Evolutionary conservation across 1,140 invertebrate species (phyloP), one percentile per base, ranked within the genome.

Genomic region (Hestina assimilis): DNA sequence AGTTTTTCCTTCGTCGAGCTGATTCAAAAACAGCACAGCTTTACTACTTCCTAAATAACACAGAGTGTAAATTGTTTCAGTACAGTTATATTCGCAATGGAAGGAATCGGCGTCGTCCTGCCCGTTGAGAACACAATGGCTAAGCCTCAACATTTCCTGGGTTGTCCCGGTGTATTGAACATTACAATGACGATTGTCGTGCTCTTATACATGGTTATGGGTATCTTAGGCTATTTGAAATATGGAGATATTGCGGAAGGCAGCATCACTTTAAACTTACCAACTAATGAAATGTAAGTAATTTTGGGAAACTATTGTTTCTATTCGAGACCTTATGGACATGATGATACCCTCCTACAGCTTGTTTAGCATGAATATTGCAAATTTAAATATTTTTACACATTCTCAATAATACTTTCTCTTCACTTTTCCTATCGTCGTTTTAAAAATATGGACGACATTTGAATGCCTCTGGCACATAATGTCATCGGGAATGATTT

Each of bases 81-180:
- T 66, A 95, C 94, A 57, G 93, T 95, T 9, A 92, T 95, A 61
- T 95, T 95, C 66, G 94, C 94, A 12, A 95, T 96, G 91, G 94
- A 96, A 83, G 94, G 93, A 7, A 95, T 96, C 59, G 94, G 94
- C 40, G 93, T 93, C 19, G 94, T 97, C 11, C 91, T 98, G 78
- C 96, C 96, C 0, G 92, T 98, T 41, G 95, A 97, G 84, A 97
- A 97, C 75, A 93, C 92, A 0, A 97, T 98, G 96, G 91, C 89
- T 40, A 92, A 93, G 38, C 95, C 95, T 0, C 85, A 93, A 59
- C 92, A 94, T 45, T 97, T 97, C 75, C 87, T 94, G 0, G 95
- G 96, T 1, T 95, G 93, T 68, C 94, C 93, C 0, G 94, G 96
- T 28, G 95, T 98, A 0, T 82, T 97, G 0, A 97, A 96, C 68